Conservation (phyloP, 2,888 invertebrate genomes). For the Drosophila longiperda region DNA sequence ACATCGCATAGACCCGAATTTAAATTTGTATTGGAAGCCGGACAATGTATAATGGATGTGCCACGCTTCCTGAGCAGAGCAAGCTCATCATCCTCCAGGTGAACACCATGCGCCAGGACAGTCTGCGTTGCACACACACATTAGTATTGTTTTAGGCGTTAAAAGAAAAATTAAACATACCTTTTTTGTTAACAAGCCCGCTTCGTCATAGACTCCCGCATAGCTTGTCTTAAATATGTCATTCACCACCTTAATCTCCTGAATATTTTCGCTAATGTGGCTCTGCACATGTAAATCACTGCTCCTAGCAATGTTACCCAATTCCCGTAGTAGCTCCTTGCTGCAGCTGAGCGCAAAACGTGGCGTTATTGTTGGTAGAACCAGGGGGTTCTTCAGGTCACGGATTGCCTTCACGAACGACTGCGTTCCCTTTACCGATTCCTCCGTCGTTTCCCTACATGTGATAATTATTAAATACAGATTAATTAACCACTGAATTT, state of each 20-base stretch:
- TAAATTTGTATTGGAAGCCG: constrained; percentile 93
- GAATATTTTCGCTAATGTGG: constrained; percentile 92
- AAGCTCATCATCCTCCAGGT: constrained; percentile 90
- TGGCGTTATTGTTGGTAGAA: constrained; percentile 93
- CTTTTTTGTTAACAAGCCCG: constrained; percentile 90
- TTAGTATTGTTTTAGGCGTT: background rate
- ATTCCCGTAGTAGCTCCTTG: constrained; percentile 88
- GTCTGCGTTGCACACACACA: constrained; percentile 80
- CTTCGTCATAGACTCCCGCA: constrained; percentile 90
- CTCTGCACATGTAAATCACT: constrained; percentile 92
- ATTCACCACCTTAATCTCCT: constrained; percentile 89
- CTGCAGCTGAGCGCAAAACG: constrained; percentile 93
- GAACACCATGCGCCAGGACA: constrained; percentile 93
- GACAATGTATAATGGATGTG: constrained; percentile 93
- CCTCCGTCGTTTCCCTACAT: constrained; percentile 88
- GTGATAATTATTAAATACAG: constrained; percentile 35
- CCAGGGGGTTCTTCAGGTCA: constrained; percentile 86
- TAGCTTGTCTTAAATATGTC: constrained; percentile 88
- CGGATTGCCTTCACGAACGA: constrained; percentile 88
- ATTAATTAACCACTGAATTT: background rate
- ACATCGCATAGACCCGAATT: constrained; percentile 93
- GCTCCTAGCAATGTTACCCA: constrained; percentile 89
- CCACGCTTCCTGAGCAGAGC: constrained; percentile 87
- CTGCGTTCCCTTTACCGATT: constrained; percentile 88
- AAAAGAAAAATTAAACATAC: constrained; percentile 85